Evolutionary conservation across 2,113 vertebrate species (phyloP).

Genomic region (Campylomormyrus tamandua): DNA sequence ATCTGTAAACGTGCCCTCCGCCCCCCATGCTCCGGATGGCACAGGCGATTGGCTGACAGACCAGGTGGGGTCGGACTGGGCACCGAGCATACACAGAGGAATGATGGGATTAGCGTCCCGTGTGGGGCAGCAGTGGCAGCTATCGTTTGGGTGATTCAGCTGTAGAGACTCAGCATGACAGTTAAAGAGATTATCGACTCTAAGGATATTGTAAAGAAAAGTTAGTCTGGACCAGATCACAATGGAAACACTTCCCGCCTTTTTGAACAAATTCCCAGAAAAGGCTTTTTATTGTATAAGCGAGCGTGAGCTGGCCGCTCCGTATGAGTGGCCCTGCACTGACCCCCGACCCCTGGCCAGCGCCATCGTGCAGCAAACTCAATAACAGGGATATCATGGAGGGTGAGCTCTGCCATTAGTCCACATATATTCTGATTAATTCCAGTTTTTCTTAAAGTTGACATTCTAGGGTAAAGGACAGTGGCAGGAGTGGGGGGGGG

Average conservation of each 20-base stretch:
- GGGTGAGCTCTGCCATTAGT: conserved; percentile 67
- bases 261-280: conserved; percentile 66
- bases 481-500: conserved; percentile 35
- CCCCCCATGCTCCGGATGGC: conserved; percentile 5
- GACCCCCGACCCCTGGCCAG: conserved; percentile 63
- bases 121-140: conserved; percentile 43
- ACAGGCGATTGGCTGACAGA: conserved; percentile 15
- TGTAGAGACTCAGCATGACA: conserved; percentile 51
- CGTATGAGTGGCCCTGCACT: conserved; percentile 44
- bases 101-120: conserved; percentile 56
- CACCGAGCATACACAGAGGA: conserved; percentile 18
- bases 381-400: conserved; percentile 70
- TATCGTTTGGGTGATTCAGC: conserved; percentile 43
- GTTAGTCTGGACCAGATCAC: conserved; percentile 49
- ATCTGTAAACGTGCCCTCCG: conserved; percentile 41
- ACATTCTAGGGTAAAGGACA: conserved; percentile 32
- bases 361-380: conserved; percentile 67
- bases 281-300: conserved; percentile 74
- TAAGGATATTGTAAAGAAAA: conserved; percentile 68
- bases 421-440: conserved; percentile 87
- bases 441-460: conserved; percentile 52
- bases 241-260: conserved; percentile 52
- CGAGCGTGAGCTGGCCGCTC: conserved; percentile 40
- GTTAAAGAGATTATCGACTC: conserved; percentile 74
- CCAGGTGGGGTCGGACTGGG: not conserved